Percentiles rank a stretch among this genome's conserved stretches.
Evolutionary conservation across 2,888 invertebrate species (phyloP).

Genomic region (Morpho achilles): DNA sequence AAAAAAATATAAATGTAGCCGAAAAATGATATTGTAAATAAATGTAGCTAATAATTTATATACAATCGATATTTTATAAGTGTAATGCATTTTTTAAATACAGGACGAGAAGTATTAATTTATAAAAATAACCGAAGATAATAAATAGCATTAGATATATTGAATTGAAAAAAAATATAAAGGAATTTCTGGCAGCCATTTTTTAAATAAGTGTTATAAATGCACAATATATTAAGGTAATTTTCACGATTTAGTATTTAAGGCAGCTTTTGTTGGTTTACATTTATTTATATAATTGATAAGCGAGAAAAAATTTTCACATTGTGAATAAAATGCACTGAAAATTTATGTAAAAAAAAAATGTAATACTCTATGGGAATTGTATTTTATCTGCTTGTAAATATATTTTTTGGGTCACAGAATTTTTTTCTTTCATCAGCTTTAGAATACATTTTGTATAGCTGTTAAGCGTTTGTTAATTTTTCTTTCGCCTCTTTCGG

Average conservation of each 20-base stretch:
- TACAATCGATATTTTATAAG: conserved; percentile 53
- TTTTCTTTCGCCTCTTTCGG: conserved; percentile 25
- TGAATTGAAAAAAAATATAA: conserved; percentile 34
- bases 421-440: conserved; percentile 32
- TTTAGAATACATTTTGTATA: conserved; percentile 29
- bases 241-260: conserved; percentile 51
- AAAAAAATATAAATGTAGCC: conserved; percentile 52
- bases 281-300: conserved; percentile 42
- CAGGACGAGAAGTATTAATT: conserved; percentile 64
- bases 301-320: conserved; percentile 44
- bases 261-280: conserved; percentile 41
- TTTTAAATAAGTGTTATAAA: conserved; percentile 26
- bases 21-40: conserved; percentile 73
- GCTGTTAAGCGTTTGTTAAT: conserved; percentile 32
- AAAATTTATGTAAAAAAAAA: conserved; percentile 58
- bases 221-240: conserved; percentile 32
- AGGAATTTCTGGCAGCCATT: conserved; percentile 30
- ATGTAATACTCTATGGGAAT: conserved; percentile 54
- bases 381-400: conserved; percentile 51
- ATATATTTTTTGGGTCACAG: conserved; percentile 36
- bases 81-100: conserved; percentile 55
- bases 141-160: conserved; percentile 63
- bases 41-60: conserved; percentile 61
- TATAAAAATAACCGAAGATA: conserved; percentile 55
- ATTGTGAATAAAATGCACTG: conserved; percentile 69